Conservation (phyloP, 2,888 invertebrate species). For the Ommatoiulus sabulosus region DNA sequence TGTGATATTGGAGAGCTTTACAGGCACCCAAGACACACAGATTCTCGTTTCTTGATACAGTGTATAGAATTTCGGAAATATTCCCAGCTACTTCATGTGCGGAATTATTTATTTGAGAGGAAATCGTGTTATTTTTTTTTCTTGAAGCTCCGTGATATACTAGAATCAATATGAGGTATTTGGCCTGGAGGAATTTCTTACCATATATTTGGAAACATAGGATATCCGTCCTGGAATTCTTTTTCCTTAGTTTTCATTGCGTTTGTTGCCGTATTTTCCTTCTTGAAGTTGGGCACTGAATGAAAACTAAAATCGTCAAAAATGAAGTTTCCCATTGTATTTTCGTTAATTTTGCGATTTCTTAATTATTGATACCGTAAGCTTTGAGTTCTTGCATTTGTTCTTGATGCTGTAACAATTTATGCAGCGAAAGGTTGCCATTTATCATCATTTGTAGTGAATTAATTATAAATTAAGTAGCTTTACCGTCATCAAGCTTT, state of each 20-base stretch:
- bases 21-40: neutral
- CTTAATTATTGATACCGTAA: neutral
- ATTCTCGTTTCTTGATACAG: slow-evolving; percentile 30
- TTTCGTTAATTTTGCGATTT: neutral
- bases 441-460: no score
- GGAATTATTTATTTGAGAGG: slow-evolving; percentile 31
- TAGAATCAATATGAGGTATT: slow-evolving; percentile 4
- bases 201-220: slow-evolving; percentile 36
- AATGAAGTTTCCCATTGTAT: neutral
- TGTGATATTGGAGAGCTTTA: slow-evolving; percentile 21
- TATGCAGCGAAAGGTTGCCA: no score
- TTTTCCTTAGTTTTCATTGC: neutral
- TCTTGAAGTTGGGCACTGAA: neutral
- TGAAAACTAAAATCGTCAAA: neutral
- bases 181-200: slow-evolving; percentile 5
- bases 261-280: neutral
- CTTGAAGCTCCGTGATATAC: neutral
- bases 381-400: no score
- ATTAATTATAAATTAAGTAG: no score
- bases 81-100: slow-evolving; percentile 3
- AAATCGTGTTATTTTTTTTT: slow-evolving; percentile 22
- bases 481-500: no score
- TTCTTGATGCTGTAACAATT: no score
- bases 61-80: slow-evolving; percentile 33
- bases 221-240: neutral